Evolutionary conservation across 2,113 vertebrate genomes (phyloP), one percentile per base, ranked within the genome.

Genomic region (Elephas maximus): DNA sequence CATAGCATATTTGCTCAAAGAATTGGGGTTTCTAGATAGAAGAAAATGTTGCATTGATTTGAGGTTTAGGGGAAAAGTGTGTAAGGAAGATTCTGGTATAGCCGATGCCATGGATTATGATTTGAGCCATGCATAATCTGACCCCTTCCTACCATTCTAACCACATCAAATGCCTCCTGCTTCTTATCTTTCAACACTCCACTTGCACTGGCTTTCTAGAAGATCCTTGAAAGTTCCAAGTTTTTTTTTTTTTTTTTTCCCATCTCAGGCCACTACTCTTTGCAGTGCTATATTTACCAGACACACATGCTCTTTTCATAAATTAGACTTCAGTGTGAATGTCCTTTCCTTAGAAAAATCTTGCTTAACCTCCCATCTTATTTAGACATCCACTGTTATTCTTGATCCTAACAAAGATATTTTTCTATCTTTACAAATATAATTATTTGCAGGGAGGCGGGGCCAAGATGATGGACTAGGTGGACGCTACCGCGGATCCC

Each of bases 251-350:
- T 33, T 37, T 20, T 20, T 20, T 18, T 30, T 62, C 45, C n/a
- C 26, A 57, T 10, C 17, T 84, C 26, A 33, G 21, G 41, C 5
- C 30, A 15, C 17, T 65, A 2, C 44, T 73, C 41, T 57, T 67
- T 82, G 3, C 2, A 28, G 18, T 73, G 21, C 2, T 14, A 26
- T 0, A 3, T 4, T 9, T 12, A 6, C 30, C 24, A 9, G 18
- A 3, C 5, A 92, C 60, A n/a, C 8, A 8, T 24, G 12, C 15
- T 90, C 4, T 71, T 87, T 79, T 81, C 33, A n/a, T 30, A 74
- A 17, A 6, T 51, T 53, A 81, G 30, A 90, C 30, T 57, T 93
- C 8, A 86, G 45, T 44, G 45, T 41, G 26, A 24, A 48, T 44
- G 0, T 4, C n/a, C 0, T 5, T 62, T 81, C 71, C 67, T 85